Percentiles rank a stretch among this genome's conserved stretches.
Conservation (phyloP, 2,888 invertebrate genomes). For the Melanostoma mellinum region DNA sequence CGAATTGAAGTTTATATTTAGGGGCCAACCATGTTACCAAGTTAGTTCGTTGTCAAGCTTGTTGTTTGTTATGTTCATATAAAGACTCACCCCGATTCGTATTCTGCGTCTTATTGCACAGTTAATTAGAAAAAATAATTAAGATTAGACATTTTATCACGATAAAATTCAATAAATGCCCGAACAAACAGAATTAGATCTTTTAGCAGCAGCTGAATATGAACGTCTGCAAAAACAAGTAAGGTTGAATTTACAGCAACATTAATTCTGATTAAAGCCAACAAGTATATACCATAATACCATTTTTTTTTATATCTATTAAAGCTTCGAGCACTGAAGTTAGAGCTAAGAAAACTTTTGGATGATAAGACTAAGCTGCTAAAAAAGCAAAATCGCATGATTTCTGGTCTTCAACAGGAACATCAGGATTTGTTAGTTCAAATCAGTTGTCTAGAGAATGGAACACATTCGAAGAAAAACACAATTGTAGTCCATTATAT, state of each 20-base stretch:
- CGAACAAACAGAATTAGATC: constrained; percentile 89
- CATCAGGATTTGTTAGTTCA: constrained; percentile 78
- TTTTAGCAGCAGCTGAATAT: constrained; percentile 89
- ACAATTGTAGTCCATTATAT: constrained; percentile 74
- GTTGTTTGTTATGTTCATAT: neutral
- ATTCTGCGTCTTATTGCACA: neutral
- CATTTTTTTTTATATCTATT: constrained; percentile 5
- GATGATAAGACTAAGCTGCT: constrained; percentile 79
- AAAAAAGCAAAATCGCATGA: constrained; percentile 80
- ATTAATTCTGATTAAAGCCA: constrained; percentile 9
- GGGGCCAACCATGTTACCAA: neutral
- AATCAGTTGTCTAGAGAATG: constrained; percentile 78
- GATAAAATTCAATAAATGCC: constrained; percentile 74
- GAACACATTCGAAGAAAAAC: constrained; percentile 79
- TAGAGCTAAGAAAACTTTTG: constrained; percentile 78
- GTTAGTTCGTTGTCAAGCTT: constrained; percentile 12
- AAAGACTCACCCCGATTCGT: neutral
- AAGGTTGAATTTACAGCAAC: constrained; percentile 36
- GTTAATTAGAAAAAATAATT: neutral
- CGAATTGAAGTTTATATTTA: no score
- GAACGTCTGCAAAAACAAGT: constrained; percentile 90
- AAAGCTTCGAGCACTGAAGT: constrained; percentile 78
- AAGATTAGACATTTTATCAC: neutral
- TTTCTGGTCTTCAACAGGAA: constrained; percentile 79
- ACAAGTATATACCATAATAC: neutral